Evolutionary conservation across 92 coral and sea anemone genomes (phyloP).

Genomic region (Phenganax stokvisi): DNA sequence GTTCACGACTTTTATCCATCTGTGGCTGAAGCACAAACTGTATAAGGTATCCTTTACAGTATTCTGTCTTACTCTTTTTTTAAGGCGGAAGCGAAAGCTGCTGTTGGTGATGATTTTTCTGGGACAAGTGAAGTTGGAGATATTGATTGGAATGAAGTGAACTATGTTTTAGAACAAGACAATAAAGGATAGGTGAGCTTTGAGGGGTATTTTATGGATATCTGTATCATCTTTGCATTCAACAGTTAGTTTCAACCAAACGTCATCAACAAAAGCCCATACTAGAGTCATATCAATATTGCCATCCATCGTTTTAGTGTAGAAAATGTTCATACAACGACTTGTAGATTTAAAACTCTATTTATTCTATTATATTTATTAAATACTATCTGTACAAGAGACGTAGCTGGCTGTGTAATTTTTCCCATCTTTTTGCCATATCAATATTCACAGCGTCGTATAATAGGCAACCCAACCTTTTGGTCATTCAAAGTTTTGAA

Average conservation of each 20-base stretch:
- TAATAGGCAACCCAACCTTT: too few species aligned
- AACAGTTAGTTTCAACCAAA: too few species aligned
- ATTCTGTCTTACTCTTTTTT: background rate
- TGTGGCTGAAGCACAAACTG: too few species aligned
- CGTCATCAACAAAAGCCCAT: too few species aligned
- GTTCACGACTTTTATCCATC: too few species aligned
- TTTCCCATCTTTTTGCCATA: too few species aligned
- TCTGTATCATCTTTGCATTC: too few species aligned
- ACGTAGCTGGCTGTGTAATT: too few species aligned
- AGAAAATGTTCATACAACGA: background rate
- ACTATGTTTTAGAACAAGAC: slow-evolving; percentile 18
- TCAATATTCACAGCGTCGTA: too few species aligned
- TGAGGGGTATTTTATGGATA: too few species aligned
- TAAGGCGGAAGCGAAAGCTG: slow-evolving; percentile 95
- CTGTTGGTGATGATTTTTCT: slow-evolving; percentile 87
- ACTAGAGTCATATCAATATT: background rate
- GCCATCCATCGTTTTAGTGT: too few species aligned
- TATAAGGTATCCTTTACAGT: background rate
- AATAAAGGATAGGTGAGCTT: background rate
- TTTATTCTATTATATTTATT: background rate
- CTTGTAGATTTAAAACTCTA: background rate
- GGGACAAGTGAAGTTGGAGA: slow-evolving; percentile 65
- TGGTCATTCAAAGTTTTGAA: too few species aligned
- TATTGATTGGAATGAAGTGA: slow-evolving; percentile 38
- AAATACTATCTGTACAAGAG: background rate